Percentiles rank a stretch among this genome's conserved stretches.
Conservation (phyloP, 2,888 invertebrate genomes). For the Nemotelus pantherinus region DNA sequence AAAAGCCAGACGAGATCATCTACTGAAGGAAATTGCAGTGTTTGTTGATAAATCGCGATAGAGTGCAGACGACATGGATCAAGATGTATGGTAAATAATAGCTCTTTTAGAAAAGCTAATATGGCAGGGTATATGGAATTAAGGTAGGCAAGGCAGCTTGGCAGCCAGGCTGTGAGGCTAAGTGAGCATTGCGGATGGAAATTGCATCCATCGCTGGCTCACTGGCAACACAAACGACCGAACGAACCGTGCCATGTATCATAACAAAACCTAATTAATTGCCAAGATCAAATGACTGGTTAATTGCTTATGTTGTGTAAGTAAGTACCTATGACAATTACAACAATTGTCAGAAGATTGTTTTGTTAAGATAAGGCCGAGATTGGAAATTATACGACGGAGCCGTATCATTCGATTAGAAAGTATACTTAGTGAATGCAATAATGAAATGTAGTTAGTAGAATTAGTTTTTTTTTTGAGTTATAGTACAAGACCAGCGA, state of each 20-base stretch:
- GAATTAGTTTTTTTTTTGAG: no score
- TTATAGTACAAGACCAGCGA: no score
- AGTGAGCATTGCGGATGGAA: background rate
- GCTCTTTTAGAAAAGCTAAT: constrained; percentile 6
- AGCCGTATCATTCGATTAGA: background rate
- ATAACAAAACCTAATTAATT: constrained; percentile 50
- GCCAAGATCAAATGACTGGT: constrained; percentile 49
- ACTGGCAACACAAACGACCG: constrained; percentile 16
- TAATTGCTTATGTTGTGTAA: constrained; percentile 47
- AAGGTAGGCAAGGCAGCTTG: background rate
- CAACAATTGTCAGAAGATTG: constrained; percentile 21
- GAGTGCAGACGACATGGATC: constrained; percentile 10
- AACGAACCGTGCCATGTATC: constrained; percentile 41
- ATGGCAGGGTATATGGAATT: background rate
- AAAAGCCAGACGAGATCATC: constrained; percentile 30
- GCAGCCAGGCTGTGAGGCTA: background rate
- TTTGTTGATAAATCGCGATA: constrained; percentile 33
- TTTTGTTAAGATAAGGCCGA: constrained; percentile 27
- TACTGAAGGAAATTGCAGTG: constrained; percentile 23
- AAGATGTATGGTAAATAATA: constrained; percentile 25
- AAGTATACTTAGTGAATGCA: no score
- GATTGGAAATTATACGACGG: background rate
- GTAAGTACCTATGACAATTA: constrained; percentile 10
- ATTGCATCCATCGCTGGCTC: background rate
- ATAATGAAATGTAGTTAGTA: no score